Conservation (phyloP, 2,113 vertebrate genomes). For the Archilochus colubris region DNA sequence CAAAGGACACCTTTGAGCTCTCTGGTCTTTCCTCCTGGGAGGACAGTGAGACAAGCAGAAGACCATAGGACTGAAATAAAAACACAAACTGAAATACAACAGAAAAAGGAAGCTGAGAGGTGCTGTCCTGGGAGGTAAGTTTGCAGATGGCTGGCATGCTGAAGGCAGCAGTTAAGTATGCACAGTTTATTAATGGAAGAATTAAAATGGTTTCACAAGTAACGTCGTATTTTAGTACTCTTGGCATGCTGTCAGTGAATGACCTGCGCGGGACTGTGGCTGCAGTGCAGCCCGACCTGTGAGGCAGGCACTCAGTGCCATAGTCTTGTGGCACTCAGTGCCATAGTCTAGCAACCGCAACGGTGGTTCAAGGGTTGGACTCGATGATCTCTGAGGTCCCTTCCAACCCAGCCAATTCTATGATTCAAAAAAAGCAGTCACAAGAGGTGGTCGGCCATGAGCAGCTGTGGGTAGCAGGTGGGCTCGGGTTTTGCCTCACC, state of each 20-base stretch:
- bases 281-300: no score
- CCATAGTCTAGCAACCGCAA: no score
- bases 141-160: neutral
- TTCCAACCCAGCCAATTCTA: no score
- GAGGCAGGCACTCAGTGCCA: no score
- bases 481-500: no score
- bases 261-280: neutral
- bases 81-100: neutral
- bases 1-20: no score
- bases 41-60: accelerated
- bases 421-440: neutral
- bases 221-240: accelerated
- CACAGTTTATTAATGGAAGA: neutral
- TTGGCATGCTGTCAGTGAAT: accelerated
- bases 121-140: neutral
- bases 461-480: accelerated
- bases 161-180: neutral
- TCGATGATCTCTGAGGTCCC: no score
- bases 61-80: neutral
- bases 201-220: neutral
- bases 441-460: neutral
- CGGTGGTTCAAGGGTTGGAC: no score
- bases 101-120: neutral
- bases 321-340: no score
- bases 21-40: accelerated